phyloP scores from a whole-genome alignment of 2,797 vertebrate species.

The Cynodonichthys magdalenae region DNA sequence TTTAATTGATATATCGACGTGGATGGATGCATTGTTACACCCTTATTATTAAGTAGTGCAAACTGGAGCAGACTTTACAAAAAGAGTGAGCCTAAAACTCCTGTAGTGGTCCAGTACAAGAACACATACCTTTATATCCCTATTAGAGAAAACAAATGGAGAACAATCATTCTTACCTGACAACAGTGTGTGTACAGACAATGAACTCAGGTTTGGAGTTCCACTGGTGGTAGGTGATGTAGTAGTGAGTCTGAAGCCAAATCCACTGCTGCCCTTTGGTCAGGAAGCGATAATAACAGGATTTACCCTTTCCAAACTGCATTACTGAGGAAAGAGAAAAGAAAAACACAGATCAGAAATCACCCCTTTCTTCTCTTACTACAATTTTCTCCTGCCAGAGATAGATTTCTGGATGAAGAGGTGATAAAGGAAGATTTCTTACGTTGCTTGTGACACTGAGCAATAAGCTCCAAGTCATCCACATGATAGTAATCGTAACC shows the following conservation, averaged over 20 bases:
- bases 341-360: not conserved
- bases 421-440: slow-evolving; percentile 54
- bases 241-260: slow-evolving; percentile 91
- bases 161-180: slow-evolving; percentile 75
- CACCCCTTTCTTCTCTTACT: not conserved
- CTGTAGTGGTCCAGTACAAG: no score
- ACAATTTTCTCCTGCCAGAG: not conserved
- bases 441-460: slow-evolving; percentile 91
- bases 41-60: no score
- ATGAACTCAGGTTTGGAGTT: slow-evolving; percentile 93
- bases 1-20: no score
- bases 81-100: no score
- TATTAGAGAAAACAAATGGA: not conserved
- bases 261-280: slow-evolving; percentile 93
- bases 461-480: slow-evolving; percentile 90
- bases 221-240: slow-evolving; percentile 94
- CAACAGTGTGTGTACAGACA: slow-evolving; percentile 88
- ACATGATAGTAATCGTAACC: slow-evolving; percentile 94
- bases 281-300: slow-evolving; percentile 91
- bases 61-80: no score
- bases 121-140: no score
- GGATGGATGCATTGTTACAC: no score
- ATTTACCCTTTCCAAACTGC: slow-evolving; percentile 92
- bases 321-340: slow-evolving; percentile 78
- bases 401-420: not conserved